These are phyloP conservation scores for Blastobasis adustella DNA, from an alignment of 2,888 invertebrate genomes.

Conservation along the genomic window DNA sequence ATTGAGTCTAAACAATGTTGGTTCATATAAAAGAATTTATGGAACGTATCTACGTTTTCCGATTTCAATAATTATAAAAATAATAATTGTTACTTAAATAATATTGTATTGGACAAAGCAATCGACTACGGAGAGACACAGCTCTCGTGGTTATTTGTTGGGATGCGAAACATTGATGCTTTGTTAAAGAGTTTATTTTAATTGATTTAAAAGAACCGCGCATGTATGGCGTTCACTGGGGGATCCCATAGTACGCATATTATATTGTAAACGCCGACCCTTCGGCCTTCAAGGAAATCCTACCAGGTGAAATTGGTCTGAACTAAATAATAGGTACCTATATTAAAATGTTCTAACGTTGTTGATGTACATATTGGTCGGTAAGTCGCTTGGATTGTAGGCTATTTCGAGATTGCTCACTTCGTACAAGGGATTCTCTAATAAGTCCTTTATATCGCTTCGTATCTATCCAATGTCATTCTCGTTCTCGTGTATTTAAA, in stretches of 20 bases:
- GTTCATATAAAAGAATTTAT: conserved; percentile 16
- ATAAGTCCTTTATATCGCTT: conserved; percentile 68
- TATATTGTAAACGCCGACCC: no score
- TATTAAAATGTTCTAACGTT: conserved; percentile 38
- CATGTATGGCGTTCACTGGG: no score
- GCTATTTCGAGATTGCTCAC: conserved; percentile 67
- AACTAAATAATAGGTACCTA: conserved; percentile 21
- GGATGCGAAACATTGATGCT: background rate
- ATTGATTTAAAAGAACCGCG: no score
- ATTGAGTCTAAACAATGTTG: conserved; percentile 9
- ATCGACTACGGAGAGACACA: no score
- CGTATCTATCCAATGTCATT: conserved; percentile 54
- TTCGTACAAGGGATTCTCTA: conserved; percentile 68
- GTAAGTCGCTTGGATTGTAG: conserved; percentile 63
- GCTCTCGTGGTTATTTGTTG: background rate
- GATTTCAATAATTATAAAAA: conserved; percentile 15
- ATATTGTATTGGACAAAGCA: no score
- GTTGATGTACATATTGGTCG: conserved; percentile 61
- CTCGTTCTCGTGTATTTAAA: conserved; percentile 48
- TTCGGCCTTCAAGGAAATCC: conserved; percentile 16
- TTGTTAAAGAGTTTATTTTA: no score
- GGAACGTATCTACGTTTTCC: conserved; percentile 17
- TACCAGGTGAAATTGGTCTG: conserved; percentile 27
- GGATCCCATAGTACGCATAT: no score
- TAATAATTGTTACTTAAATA: conserved; percentile 6